Evolutionary conservation across 2,888 invertebrate species (phyloP).

Genomic region (Sericinus montela): DNA sequence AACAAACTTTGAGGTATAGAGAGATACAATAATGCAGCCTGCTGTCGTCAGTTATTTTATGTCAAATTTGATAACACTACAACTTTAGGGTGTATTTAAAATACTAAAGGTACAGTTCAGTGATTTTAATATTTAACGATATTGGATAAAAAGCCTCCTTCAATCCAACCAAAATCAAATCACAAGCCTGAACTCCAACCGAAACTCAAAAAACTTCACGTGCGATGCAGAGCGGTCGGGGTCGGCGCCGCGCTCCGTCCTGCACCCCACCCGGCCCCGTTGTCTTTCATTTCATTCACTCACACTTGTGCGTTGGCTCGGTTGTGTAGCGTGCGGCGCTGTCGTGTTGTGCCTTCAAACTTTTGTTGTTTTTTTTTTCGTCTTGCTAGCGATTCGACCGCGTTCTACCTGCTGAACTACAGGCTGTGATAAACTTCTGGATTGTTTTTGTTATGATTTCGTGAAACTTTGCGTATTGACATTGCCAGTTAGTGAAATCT

Average conservation of each 20-base stretch:
- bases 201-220: too few species aligned
- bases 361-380: conserved; percentile 56
- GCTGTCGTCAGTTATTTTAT: too few species aligned
- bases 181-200: conserved; percentile 10
- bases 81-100: too few species aligned
- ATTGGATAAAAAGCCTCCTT: too few species aligned
- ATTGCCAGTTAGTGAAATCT: conserved; percentile 56
- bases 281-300: conserved; percentile 49
- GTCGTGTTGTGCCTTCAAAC: conserved; percentile 36
- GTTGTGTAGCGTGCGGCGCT: conserved; percentile 29
- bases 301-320: conserved; percentile 53
- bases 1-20: too few species aligned
- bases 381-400: conserved; percentile 36
- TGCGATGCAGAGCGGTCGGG: conserved; percentile 12
- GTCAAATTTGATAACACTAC: too few species aligned
- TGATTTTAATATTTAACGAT: too few species aligned
- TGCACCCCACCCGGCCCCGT: conserved; percentile 17
- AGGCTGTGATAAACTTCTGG: conserved; percentile 36
- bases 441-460: conserved; percentile 25
- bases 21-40: too few species aligned
- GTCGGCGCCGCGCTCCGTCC: conserved; percentile 32
- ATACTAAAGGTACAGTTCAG: too few species aligned
- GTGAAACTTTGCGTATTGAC: conserved; percentile 9
- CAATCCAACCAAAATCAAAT: too few species aligned
- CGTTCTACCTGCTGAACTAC: conserved; percentile 55